These are phyloP conservation scores for Tragelaphus buxtoni DNA, from an alignment of 2,113 vertebrate species.

Conservation along the genomic window DNA sequence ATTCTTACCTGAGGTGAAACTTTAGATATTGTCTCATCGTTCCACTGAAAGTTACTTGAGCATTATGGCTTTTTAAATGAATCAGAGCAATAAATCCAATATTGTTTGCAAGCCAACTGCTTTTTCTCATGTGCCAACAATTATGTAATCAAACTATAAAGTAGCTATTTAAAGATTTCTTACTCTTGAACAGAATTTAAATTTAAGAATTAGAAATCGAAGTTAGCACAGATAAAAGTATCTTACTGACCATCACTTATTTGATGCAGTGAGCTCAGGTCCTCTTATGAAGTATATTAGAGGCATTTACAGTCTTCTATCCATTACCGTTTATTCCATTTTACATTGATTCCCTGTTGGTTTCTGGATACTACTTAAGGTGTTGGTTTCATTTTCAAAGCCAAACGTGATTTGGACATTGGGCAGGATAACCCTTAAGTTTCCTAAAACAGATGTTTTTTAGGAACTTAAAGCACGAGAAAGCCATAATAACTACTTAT, in stretches of 20 bases:
- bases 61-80: neutral
- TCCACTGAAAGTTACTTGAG: neutral
- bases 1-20: neutral
- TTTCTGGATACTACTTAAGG: neutral
- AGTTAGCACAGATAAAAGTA: neutral
- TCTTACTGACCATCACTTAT: neutral
- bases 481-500: neutral
- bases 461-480: neutral
- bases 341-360: neutral
- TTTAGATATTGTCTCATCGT: neutral
- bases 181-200: neutral
- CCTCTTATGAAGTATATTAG: neutral
- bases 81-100: slow-evolving; percentile 18
- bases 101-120: slow-evolving; percentile 10
- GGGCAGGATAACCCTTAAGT: neutral
- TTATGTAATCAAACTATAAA: slow-evolving; percentile 20
- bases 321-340: neutral
- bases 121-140: neutral
- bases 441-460: neutral
- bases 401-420: neutral
- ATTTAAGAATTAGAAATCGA: slow-evolving; percentile 15
- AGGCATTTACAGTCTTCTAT: neutral
- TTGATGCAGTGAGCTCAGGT: neutral
- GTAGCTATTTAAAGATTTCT: slow-evolving; percentile 25
- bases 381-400: neutral